A percentile compares a stretch with the other conserved stretches of the same genome.
Evolutionary conservation across 30 jellyfish, hydroid and myxozoan genomes (phyloP).

Genomic region (Hydractinia symbiolongicarpus): DNA sequence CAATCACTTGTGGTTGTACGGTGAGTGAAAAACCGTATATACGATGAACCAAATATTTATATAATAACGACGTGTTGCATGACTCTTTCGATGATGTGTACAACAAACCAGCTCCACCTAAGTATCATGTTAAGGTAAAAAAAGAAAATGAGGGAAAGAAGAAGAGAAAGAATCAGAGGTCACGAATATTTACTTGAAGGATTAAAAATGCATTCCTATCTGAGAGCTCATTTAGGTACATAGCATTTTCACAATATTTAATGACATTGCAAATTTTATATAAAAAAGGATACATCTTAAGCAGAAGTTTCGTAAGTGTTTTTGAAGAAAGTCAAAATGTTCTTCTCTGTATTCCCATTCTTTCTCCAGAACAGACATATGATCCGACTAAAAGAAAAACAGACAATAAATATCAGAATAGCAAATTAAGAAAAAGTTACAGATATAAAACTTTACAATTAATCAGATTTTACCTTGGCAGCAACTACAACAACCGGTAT

Average conservation of each 20-base stretch:
- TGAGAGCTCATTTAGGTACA: not conserved
- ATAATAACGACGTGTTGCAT: conserved; percentile 47
- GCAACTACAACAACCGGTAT: conserved; percentile 74
- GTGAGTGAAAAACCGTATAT: conserved; percentile 72
- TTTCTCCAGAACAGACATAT: conserved; percentile 73
- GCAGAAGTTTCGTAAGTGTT: conserved; percentile 69
- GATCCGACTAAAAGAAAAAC: conserved; percentile 52
- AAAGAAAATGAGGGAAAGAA: not conserved
- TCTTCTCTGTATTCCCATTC: conserved; percentile 81
- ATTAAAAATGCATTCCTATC: not conserved
- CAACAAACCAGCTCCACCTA: conserved; percentile 93
- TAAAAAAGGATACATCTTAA: conserved; percentile 70
- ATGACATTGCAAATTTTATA: not conserved
- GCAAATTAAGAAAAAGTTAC: not conserved
- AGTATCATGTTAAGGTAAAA: conserved; percentile 22
- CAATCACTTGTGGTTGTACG: conserved; percentile 80
- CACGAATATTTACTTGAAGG: not conserved
- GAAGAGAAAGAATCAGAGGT: not conserved
- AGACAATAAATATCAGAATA: not conserved
- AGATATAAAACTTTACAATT: too few species aligned
- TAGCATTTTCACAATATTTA: not conserved
- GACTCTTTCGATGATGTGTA: conserved; percentile 83
- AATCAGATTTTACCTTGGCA: conserved; percentile 53
- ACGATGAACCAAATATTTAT: conserved; percentile 71
- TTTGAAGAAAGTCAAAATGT: conserved; percentile 91